Evolutionary conservation across 2,797 vertebrate genomes (phyloP).

Genomic region (Chrysolophus pictus): DNA sequence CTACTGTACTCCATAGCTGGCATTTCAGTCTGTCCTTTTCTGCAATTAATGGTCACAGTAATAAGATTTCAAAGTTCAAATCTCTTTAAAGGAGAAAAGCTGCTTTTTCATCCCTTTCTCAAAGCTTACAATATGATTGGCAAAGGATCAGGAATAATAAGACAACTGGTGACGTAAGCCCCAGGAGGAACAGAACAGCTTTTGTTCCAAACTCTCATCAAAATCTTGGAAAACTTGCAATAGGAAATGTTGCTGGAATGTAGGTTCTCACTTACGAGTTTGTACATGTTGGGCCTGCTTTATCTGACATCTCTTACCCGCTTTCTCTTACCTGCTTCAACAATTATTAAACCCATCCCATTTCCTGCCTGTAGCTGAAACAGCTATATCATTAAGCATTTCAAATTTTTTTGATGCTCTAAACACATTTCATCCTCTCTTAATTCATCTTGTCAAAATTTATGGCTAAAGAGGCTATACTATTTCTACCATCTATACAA

Average conservation of each 20-base stretch:
- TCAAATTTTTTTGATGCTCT: not conserved
- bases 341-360: constrained; percentile 6
- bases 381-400: not conserved
- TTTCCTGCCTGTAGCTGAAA: constrained; percentile 55
- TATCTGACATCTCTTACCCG: constrained; percentile 53
- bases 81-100: constrained; percentile 73
- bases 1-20: not conserved
- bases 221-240: constrained; percentile 70
- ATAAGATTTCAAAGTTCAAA: constrained; percentile 57
- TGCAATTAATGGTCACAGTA: constrained; percentile 27
- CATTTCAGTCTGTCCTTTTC: not conserved
- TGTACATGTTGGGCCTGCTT: constrained; percentile 39
- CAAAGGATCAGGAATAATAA: constrained; percentile 80
- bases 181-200: constrained; percentile 74
- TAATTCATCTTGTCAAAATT: not conserved
- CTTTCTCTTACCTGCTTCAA: constrained; percentile 45
- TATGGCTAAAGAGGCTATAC: not conserved
- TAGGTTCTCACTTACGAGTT: constrained; percentile 42
- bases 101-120: constrained; percentile 69
- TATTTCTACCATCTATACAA: not conserved
- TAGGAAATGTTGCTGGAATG: constrained; percentile 70
- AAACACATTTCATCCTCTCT: not conserved
- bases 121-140: constrained; percentile 77
- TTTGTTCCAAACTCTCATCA: constrained; percentile 78
- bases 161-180: constrained; percentile 77